These are phyloP conservation scores for Maccullochella peelii DNA, from an alignment of 2,113 vertebrate species.

Conservation along the genomic window DNA sequence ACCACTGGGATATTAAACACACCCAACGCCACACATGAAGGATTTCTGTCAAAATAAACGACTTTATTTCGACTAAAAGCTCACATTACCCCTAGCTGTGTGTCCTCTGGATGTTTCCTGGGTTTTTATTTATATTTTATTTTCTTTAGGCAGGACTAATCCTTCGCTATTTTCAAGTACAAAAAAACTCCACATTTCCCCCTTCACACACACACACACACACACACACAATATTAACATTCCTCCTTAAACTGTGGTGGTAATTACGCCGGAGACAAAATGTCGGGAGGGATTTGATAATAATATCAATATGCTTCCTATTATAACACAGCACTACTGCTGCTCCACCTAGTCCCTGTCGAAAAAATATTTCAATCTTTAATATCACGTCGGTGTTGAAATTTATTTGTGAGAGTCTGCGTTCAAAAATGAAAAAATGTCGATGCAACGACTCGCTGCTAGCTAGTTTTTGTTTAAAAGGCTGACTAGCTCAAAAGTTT, in stretches of 20 bases:
- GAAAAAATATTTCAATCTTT: slow-evolving; percentile 51
- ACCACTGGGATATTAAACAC: slow-evolving; percentile 26
- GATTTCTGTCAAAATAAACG: slow-evolving; percentile 45
- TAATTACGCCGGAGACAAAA: slow-evolving; percentile 78
- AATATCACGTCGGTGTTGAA: slow-evolving; percentile 66
- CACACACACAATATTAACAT: slow-evolving; percentile 69
- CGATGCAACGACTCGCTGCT: slow-evolving; percentile 20
- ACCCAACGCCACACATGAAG: slow-evolving; percentile 13
- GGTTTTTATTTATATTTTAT: not conserved
- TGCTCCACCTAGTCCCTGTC: slow-evolving; percentile 72
- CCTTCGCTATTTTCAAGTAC: slow-evolving; percentile 61
- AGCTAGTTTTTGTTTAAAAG: slow-evolving; percentile 8
- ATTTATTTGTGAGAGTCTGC: slow-evolving; percentile 25
- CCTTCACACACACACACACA: slow-evolving; percentile 1
- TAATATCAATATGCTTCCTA: slow-evolving; percentile 79
- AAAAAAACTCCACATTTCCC: slow-evolving; percentile 56
- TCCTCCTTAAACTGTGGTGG: slow-evolving; percentile 67
- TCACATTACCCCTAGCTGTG: not conserved
- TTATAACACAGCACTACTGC: slow-evolving; percentile 59
- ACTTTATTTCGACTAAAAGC: slow-evolving; percentile 35
- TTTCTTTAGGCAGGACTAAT: slow-evolving; percentile 23
- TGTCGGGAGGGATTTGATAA: slow-evolving; percentile 75
- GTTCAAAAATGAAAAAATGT: slow-evolving; percentile 29
- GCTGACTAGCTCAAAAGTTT: slow-evolving; percentile 71
- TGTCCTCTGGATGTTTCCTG: slow-evolving; percentile 54